Base-by-base conservation (phyloP, 2,888 invertebrate species). In the Idaea aversata region DNA sequence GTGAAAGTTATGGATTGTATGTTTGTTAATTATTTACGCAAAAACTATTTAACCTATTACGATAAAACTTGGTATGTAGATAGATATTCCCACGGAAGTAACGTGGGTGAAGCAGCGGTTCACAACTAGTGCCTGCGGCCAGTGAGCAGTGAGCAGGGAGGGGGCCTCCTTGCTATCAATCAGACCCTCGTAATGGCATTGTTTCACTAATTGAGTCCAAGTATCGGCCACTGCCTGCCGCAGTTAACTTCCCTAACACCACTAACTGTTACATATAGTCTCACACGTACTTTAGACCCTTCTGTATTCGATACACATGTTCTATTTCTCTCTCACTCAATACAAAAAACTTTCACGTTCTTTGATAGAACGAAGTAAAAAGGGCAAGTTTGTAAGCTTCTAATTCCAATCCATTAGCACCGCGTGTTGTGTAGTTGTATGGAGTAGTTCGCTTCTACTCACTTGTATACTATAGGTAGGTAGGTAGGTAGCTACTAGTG, bases 381-480 rank as follows among this genome's bases (percentile, higher is more conserved):
- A 65, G 66, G 61, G 58, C 63, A 61, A 61, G 47, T 38, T 68
- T 60, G 60, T 63, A 61, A 70, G 67, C 15, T 60, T 61, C 65
- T 65, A 67, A 70, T 70, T 68, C 70, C 70, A 68, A 68, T 68
- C 70, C 68, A 67, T 70, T 67, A 70, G 68, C 63, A 10, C 7
- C 59, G 66, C 25, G 61, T 64, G 68, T 62, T 67, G 34, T 6
- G 59, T 34, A 15, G 5, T 34, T 10, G 59, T 59, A 13, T 47
- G 7, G 47, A 13, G 47, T 47, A 47, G 47, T 10, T 1, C 10
- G n/a, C n/a, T n/a, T n/a, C n/a, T n/a, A n/a, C n/a, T n/a, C n/a
- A n/a, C n/a, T n/a, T n/a, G n/a, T 7, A 10, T 36, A 10, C 7
- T 13, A 13, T 6, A 38, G 36, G 36, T 47, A 47, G 5, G 47